A percentile compares a stretch with the other conserved stretches of the same genome.
Conservation (phyloP, 2,113 vertebrate species). For the Daphoenositta chrysoptera region DNA sequence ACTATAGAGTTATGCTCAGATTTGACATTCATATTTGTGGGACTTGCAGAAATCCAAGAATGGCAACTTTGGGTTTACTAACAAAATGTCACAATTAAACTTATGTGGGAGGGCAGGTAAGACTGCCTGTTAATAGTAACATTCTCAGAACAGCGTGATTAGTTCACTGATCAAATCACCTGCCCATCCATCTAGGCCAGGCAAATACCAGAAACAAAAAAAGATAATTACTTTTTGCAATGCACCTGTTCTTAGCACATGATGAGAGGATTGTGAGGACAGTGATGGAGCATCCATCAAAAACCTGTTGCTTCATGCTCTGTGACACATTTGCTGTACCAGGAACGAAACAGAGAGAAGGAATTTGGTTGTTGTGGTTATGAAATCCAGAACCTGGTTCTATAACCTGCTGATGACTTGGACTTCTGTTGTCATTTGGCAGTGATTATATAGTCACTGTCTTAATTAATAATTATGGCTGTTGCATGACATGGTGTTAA, state of each 20-base stretch:
- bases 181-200: neutral
- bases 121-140: neutral
- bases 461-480: conserved; percentile 24
- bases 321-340: neutral
- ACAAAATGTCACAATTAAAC: neutral
- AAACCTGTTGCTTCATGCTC: neutral
- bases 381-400: neutral
- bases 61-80: neutral
- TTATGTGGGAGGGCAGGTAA: neutral
- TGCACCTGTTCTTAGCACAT: neutral
- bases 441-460: neutral
- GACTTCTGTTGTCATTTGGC: neutral
- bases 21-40: neutral
- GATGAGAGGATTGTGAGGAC: neutral
- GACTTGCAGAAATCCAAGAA: neutral
- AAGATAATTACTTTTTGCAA: neutral
- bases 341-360: neutral
- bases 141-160: neutral
- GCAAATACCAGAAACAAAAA: neutral
- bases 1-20: neutral
- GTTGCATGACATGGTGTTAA: neutral
- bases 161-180: neutral
- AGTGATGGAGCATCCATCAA: neutral
- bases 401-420: neutral
- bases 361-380: neutral